phyloP scores from a whole-genome alignment of 2,113 vertebrate genomes.

The Apodemus speciosus region DNA sequence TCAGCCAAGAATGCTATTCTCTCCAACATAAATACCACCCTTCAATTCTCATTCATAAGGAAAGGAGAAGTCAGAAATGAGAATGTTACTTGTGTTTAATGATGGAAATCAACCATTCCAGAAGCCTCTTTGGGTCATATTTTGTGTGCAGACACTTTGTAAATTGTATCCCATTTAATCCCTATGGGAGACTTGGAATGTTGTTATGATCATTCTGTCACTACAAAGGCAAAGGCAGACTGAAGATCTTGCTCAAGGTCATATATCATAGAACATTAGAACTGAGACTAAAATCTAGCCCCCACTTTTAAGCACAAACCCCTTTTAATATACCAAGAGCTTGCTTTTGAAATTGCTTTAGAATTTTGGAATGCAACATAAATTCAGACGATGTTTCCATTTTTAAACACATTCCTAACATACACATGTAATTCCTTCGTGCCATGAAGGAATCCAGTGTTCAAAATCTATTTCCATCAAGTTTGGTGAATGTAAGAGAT shows the following conservation, averaged over 20 bases:
- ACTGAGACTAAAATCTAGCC: background rate
- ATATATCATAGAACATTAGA: background rate
- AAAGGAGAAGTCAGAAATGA: constrained; percentile 33
- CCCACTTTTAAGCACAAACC: background rate
- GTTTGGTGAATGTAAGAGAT: background rate
- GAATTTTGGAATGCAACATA: background rate
- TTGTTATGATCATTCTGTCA: constrained; percentile 41
- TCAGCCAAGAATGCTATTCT: constrained; percentile 29
- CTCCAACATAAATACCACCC: constrained; percentile 56
- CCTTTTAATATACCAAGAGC: background rate
- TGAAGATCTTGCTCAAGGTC: background rate
- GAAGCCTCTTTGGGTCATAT: background rate
- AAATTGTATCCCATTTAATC: constrained; percentile 43
- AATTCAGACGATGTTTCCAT: background rate
- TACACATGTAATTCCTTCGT: background rate
- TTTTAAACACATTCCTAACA: constrained; percentile 51
- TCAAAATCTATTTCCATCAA: constrained; percentile 28
- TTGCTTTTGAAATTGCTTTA: background rate
- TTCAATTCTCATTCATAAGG: constrained; percentile 42
- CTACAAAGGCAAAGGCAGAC: background rate
- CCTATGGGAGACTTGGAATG: background rate
- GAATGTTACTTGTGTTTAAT: constrained; percentile 25
- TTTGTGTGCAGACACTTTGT: constrained; percentile 11
- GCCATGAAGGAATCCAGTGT: background rate
- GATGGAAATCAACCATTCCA: constrained; percentile 38